Conservation (phyloP, 2,113 vertebrate genomes). For the Microcebus jonahi region DNA sequence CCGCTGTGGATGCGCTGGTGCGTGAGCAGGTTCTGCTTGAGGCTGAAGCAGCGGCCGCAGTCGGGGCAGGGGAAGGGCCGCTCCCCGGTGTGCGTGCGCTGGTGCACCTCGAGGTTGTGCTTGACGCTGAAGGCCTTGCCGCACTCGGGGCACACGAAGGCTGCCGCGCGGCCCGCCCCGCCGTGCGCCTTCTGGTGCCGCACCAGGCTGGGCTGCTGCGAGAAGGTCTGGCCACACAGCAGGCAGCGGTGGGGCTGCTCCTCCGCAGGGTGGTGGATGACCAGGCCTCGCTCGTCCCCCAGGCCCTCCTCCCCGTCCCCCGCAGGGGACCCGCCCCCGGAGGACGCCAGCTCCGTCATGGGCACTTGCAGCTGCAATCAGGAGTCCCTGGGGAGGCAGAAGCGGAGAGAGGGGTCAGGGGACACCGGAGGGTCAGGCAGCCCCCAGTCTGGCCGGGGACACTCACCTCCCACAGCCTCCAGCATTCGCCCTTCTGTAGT, state of each 20-base stretch:
- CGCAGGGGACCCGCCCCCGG: constrained; percentile 63
- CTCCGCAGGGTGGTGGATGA: constrained; percentile 85
- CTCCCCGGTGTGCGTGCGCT: constrained; percentile 83
- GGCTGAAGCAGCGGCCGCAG: constrained; percentile 82
- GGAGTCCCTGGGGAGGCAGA: constrained; percentile 65
- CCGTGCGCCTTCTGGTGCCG: constrained; percentile 88
- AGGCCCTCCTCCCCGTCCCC: constrained; percentile 79
- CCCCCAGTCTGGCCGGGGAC: background rate
- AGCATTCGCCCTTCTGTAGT: background rate
- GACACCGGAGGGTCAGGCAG: background rate
- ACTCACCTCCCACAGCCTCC: background rate
- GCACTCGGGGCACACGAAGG: constrained; percentile 83
- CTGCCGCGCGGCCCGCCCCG: constrained; percentile 85
- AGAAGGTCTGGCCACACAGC: constrained; percentile 89
- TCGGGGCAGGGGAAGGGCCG: constrained; percentile 79
- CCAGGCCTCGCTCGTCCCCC: constrained; percentile 79
- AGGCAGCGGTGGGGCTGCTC: constrained; percentile 88
- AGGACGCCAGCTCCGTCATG: constrained; percentile 74
- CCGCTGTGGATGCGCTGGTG: constrained; percentile 85
- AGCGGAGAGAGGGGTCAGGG: background rate
- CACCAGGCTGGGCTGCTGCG: constrained; percentile 87
- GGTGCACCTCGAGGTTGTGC: constrained; percentile 84
- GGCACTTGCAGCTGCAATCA: constrained; percentile 48
- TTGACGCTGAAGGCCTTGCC: constrained; percentile 84
- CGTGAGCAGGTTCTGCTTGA: constrained; percentile 83